Conservation (phyloP, 2,888 invertebrate genomes). For the Ditula angustiorana region DNA sequence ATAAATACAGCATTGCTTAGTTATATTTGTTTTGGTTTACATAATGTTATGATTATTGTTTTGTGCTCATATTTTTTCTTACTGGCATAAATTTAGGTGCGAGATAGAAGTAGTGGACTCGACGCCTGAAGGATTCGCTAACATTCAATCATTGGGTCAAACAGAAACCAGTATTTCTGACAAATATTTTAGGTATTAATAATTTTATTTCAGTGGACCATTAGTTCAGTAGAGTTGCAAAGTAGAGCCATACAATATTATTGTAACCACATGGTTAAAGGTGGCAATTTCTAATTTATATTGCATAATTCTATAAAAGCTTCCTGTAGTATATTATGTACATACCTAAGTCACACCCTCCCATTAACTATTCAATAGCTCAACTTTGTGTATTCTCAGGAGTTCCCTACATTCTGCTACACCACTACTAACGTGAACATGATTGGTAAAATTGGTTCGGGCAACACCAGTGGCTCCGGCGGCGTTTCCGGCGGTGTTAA, state of each 20-base stretch:
- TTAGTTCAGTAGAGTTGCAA: background rate
- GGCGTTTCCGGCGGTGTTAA: constrained; percentile 86
- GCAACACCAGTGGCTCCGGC: constrained; percentile 67
- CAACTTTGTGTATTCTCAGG: constrained; percentile 60
- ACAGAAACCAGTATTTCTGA: too few relatives aligned
- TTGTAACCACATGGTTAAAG: background rate
- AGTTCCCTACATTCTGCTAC: constrained; percentile 90
- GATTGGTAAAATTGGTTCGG: constrained; percentile 87
- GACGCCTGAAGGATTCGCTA: too few relatives aligned
- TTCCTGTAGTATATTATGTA: background rate
- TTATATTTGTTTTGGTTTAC: too few relatives aligned
- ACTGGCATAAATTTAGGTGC: too few relatives aligned
- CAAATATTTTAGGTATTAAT: too few relatives aligned
- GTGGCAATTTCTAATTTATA: background rate
- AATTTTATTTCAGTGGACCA: too few relatives aligned
- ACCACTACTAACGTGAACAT: constrained; percentile 87
- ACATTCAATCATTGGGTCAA: too few relatives aligned
- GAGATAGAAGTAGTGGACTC: too few relatives aligned
- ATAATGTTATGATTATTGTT: too few relatives aligned
- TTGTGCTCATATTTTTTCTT: too few relatives aligned
- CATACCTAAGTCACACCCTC: background rate
- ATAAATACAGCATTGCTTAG: background rate
- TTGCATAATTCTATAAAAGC: constrained; percentile 6
- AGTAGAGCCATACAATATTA: constrained; percentile 17
- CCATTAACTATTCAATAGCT: constrained; percentile 3